Conservation (phyloP, 2,888 invertebrate species). For the Pseudococcus jackbeardsleyi region DNA sequence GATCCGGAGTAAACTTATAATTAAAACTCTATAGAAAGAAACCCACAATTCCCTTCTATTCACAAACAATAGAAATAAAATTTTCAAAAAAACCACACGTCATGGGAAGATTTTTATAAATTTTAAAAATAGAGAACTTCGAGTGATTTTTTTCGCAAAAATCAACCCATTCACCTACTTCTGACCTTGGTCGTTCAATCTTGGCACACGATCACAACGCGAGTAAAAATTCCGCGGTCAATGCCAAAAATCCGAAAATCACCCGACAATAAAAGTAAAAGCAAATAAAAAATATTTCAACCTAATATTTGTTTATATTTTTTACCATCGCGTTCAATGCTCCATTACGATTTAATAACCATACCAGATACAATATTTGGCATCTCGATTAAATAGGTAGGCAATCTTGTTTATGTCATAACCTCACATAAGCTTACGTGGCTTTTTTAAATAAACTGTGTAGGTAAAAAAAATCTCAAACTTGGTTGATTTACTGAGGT, state of each 20-base stretch:
- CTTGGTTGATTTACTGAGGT: too few relatives aligned
- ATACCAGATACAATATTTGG: neutral
- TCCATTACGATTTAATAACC: neutral
- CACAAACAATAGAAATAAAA: neutral
- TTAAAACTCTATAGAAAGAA: neutral
- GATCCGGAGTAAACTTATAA: neutral
- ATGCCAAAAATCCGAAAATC: conserved; percentile 50
- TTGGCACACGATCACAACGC: conserved; percentile 26
- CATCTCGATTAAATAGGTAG: neutral
- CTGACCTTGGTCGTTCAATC: conserved; percentile 34
- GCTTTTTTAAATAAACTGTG: too few relatives aligned
- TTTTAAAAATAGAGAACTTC: conserved; percentile 49
- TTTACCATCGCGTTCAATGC: conserved; percentile 19
- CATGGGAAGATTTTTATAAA: neutral
- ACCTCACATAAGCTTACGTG: too few relatives aligned
- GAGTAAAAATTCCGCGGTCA: conserved; percentile 38
- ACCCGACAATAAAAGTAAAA: conserved; percentile 41
- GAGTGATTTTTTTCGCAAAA: conserved; percentile 4
- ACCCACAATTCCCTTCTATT: neutral
- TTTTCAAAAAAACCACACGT: conserved; percentile 4
- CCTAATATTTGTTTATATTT: conserved; percentile 46
- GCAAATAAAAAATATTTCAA: neutral
- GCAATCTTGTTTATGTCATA: neutral
- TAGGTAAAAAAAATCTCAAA: too few relatives aligned
- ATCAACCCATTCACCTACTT: conserved; percentile 42